Base-by-base conservation (phyloP, 2,888 invertebrate genomes). In the Parnassius mnemosyne region DNA sequence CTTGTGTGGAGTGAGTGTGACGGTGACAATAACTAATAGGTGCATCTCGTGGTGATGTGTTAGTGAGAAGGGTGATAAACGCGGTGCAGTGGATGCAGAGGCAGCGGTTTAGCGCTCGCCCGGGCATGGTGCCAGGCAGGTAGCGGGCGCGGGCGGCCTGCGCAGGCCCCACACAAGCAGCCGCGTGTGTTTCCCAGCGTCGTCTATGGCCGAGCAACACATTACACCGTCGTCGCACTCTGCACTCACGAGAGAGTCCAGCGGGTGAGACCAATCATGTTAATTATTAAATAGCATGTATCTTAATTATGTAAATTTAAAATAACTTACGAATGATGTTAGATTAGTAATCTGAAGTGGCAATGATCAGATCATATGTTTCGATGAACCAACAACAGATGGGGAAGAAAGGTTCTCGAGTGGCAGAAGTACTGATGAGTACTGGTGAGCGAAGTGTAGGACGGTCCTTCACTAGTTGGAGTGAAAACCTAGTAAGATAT, bases 171-270 rank as follows among this genome's bases (percentile, higher is more conserved):
- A 84, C 86, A 88, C 84, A 85, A 88, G 89, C 88, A 87, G 86
- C 84, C 87, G 89, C 89, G 89, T 83, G 94, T 93, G 93, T 94
- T 92, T 93, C 93, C 94, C 90, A 95, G 95, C 94, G 94, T 94
- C 94, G 96, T 95, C 96, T 96, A 96, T 96, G 96, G 96, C 96
- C 95, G 95, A 96, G 94, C 95, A 95, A 95, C 95, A 94, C 94
- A 95, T 93, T 93, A 93, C 93, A 93, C 93, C 94, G 93, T 93
- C 89, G 92, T 93, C 93, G 92, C 94, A 93, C 94, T 93, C 94
- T 93, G 94, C 93, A 93, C 93, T 93, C 92, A 93, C 94, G 93
- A 94, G 94, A 93, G 94, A 93, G 90, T 92, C 92, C 92, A 92
- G 84, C 86, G 83, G 92, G 92, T 92, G 78, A 81, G 77, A 46